Evolutionary conservation across 1,140 invertebrate species (phyloP).

Genomic region (Zaprionus ornatus): DNA sequence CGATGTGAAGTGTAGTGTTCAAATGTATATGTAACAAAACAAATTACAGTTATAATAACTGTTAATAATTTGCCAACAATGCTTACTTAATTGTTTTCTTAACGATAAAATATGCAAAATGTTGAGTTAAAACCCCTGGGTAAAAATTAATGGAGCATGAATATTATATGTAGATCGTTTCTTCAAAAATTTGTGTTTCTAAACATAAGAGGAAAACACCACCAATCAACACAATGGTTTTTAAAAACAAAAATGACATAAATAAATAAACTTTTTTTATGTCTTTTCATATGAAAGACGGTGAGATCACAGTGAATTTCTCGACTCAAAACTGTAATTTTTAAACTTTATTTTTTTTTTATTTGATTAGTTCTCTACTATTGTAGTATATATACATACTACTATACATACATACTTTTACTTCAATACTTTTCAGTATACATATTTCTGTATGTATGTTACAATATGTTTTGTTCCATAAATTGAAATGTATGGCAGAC

Average conservation of each 20-base stretch:
- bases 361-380: no score
- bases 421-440: background rate
- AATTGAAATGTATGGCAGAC: background rate
- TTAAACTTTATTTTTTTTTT: no score
- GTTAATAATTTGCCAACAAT: conserved; percentile 62
- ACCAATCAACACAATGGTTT: no score
- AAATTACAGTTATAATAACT: conserved; percentile 72
- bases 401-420: no score
- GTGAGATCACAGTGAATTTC: no score
- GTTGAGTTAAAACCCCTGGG: conserved; percentile 4
- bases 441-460: background rate
- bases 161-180: no score
- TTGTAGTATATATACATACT: background rate
- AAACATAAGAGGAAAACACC: no score
- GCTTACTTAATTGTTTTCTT: conserved; percentile 57
- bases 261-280: no score
- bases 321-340: background rate
- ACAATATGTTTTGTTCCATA: background rate
- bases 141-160: background rate
- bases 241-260: no score
- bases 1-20: conserved; percentile 30
- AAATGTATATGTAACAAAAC: conserved; percentile 47
- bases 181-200: no score
- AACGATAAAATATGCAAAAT: conserved; percentile 28
- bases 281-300: no score